These are phyloP conservation scores for Agrilus planipennis DNA, from an alignment of 1,140 invertebrate species.

Conservation along the genomic window DNA sequence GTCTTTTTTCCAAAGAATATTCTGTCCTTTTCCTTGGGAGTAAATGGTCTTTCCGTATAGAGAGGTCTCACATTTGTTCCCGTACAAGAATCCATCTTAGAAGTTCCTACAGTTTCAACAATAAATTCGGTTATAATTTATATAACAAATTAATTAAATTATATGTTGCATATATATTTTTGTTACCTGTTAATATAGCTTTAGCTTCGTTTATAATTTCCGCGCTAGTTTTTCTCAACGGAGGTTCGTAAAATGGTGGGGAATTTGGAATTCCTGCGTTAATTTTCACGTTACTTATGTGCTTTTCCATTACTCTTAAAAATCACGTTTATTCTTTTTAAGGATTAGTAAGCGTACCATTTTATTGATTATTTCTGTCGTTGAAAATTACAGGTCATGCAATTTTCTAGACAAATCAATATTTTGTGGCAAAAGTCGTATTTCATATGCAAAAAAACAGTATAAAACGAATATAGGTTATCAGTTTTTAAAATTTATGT, in stretches of 20 bases:
- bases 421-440: too few species aligned
- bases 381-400: too few species aligned
- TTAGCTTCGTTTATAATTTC: slow-evolving; percentile 71
- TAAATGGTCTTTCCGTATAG: slow-evolving; percentile 65
- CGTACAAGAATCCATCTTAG: slow-evolving; percentile 17
- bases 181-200: slow-evolving; percentile 38
- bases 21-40: slow-evolving; percentile 61
- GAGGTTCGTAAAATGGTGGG: slow-evolving; percentile 26
- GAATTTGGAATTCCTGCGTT: too few species aligned
- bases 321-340: too few species aligned
- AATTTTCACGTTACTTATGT: slow-evolving; percentile 7
- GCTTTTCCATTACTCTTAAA: slow-evolving; percentile 2
- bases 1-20: slow-evolving; percentile 51
- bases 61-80: slow-evolving; percentile 35
- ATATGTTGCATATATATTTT: too few species aligned
- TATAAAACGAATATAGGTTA: too few species aligned
- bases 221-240: slow-evolving; percentile 48
- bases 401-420: too few species aligned
- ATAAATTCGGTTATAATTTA: background rate
- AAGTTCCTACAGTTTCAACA: background rate
- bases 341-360: too few species aligned
- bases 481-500: too few species aligned
- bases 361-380: too few species aligned
- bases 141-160: background rate
- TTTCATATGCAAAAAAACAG: too few species aligned